Evolutionary conservation across 2,113 vertebrate genomes (phyloP), one percentile per base, ranked within the genome.

Genomic region (Platichthys stellatus): DNA sequence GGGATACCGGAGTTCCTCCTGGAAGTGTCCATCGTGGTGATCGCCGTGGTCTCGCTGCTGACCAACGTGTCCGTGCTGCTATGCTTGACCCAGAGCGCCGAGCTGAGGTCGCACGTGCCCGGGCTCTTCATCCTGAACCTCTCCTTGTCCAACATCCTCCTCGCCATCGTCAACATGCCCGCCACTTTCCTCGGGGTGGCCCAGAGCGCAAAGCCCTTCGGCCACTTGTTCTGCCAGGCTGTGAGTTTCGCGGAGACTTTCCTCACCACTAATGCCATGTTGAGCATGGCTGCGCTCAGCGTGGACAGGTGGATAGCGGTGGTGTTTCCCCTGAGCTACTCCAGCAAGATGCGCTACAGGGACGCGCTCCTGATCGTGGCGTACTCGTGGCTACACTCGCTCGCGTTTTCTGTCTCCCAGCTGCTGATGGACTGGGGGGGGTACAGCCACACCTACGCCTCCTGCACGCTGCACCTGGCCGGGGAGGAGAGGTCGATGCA

Each of bases 261-360:
- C 35, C 89, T 95, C 88, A 94, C 92, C 72, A 90, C 92, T 28
- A 95, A 95, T 69, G 81, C 91, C 0, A 95, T 95, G 94, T 71
- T 95, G 83, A 96, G 92, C 89, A 95, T 95, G 95, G 95, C 93
- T 58, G 94, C 94, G 0, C 94, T 95, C 47, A 94, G 95, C 87
- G 92, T 95, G 65, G 94, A 96, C 92, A 91, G 93, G 82, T 95
- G 95, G 95, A 86, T 95, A 45, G 95, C 94, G 0, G 93, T 95
- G 82, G 93, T 95, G 53, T 96, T 96, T 71, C 95, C 94, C 5
- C 83, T 95, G 20, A 94, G 93, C 74, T 95, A 95, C 63, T 92
- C 91, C 84, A 93, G 92, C 86, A 95, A 94, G 90, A 95, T 96
- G 95, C 90, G 94, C 77, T 90, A 89, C 81, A 92, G 93, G 73